phyloP scores from a whole-genome alignment of 64 coral and sea anemone species.

The Exaiptasia diaphana region DNA sequence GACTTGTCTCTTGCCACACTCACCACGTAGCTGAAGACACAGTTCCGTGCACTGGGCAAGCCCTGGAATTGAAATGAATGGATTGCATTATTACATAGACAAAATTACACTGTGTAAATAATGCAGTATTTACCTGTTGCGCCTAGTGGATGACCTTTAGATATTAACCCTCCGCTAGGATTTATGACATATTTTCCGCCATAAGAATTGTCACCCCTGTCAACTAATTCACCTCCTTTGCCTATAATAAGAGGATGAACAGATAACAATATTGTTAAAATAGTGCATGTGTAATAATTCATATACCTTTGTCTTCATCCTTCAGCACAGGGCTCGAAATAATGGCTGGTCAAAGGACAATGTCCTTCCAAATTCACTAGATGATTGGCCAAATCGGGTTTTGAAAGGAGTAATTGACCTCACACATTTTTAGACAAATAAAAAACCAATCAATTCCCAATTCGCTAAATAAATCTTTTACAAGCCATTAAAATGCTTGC shows the following conservation, averaged over 20 bases:
- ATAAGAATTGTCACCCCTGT: slow-evolving; percentile 88
- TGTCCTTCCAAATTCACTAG: too few relatives aligned
- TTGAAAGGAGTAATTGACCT: too few relatives aligned
- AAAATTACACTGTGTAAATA: neutral
- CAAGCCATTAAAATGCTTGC: too few relatives aligned
- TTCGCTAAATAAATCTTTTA: too few relatives aligned
- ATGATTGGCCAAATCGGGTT: too few relatives aligned
- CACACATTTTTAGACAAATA: too few relatives aligned
- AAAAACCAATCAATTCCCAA: too few relatives aligned
- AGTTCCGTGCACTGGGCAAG: slow-evolving; percentile 92
- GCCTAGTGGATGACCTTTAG: slow-evolving; percentile 94
- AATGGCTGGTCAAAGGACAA: too few relatives aligned
- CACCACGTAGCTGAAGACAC: slow-evolving; percentile 81
- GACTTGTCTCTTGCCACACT: slow-evolving; percentile 95
- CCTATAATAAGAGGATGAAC: slow-evolving; percentile 14
- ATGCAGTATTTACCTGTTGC: slow-evolving; percentile 73
- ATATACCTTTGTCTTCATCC: neutral
- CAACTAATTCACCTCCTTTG: slow-evolving; percentile 73
- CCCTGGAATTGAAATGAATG: slow-evolving; percentile 13
- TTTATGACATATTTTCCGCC: slow-evolving; percentile 93
- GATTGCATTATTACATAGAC: too few relatives aligned
- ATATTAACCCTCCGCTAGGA: slow-evolving; percentile 94
- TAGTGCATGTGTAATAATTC: neutral
- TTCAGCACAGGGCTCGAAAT: neutral
- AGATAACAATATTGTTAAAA: neutral